Evolutionary conservation across 2,113 vertebrate genomes (phyloP).

Genomic region (Oenanthe melanoleuca): DNA sequence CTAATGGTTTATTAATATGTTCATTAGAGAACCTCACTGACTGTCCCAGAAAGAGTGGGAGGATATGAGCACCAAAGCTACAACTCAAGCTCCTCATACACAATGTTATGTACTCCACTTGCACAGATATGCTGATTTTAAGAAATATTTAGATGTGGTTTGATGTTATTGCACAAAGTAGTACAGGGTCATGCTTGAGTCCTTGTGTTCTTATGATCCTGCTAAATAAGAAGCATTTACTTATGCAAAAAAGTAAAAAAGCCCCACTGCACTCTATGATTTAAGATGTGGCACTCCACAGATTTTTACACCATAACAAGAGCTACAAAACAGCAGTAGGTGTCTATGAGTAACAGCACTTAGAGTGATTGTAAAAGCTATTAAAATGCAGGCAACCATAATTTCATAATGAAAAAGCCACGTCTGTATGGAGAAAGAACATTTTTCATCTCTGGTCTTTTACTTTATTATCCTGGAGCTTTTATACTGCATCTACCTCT

Average conservation of each 20-base stretch:
- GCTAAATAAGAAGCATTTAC: neutral
- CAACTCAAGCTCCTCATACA: neutral
- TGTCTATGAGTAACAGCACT: neutral
- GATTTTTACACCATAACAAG: neutral
- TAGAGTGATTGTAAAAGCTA: neutral
- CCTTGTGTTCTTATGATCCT: neutral
- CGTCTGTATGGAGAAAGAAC: neutral
- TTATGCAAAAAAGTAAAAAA: neutral
- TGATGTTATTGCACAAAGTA: neutral
- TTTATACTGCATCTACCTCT: conserved; percentile 40
- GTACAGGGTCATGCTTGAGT: neutral
- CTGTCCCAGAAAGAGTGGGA: neutral
- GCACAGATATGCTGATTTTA: neutral
- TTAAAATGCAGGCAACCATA: conserved; percentile 18
- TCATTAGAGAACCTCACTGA: neutral
- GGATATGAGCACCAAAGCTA: neutral
- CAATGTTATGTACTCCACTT: neutral
- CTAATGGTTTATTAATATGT: neutral
- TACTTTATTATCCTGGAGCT: neutral
- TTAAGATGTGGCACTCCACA: neutral
- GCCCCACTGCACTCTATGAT: neutral
- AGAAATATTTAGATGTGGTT: neutral
- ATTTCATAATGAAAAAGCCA: conserved; percentile 17
- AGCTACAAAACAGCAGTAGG: neutral
- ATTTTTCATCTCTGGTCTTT: conserved; percentile 27